Evolutionary conservation across 2,888 invertebrate genomes (phyloP).

Genomic region (Pandemis cinnamomeana): DNA sequence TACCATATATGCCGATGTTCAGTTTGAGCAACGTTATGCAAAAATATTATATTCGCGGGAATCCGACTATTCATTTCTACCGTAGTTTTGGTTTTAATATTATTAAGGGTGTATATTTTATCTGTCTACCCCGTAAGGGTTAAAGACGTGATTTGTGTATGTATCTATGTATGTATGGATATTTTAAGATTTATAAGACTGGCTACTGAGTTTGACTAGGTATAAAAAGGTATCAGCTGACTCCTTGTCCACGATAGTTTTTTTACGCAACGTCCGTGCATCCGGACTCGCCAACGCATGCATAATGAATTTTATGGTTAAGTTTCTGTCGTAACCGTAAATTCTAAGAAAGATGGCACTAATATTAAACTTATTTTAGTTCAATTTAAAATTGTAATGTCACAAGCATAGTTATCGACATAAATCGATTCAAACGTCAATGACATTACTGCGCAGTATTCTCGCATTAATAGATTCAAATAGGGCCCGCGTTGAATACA

Average conservation of each 20-base stretch:
- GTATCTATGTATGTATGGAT: background rate
- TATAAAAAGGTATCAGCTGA: conserved; percentile 41
- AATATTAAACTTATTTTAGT: background rate
- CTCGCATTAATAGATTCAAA: conserved; percentile 7
- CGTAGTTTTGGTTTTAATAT: conserved; percentile 28
- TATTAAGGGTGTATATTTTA: conserved; percentile 17
- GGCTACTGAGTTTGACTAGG: background rate
- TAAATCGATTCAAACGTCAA: conserved; percentile 14
- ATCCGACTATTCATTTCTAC: conserved; percentile 34
- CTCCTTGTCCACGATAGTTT: conserved; percentile 60
- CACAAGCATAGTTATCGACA: background rate
- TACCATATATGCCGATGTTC: conserved; percentile 26
- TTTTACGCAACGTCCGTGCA: conserved; percentile 52
- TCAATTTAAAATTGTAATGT: background rate
- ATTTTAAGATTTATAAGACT: background rate
- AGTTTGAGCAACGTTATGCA: conserved; percentile 39
- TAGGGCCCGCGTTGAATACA: background rate
- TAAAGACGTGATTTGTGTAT: too few species aligned
- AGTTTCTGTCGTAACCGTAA: conserved; percentile 2
- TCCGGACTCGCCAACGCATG: conserved; percentile 62
- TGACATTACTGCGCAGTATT: conserved; percentile 18
- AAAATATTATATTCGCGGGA: conserved; percentile 36
- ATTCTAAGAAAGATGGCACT: background rate
- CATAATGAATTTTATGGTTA: conserved; percentile 59
- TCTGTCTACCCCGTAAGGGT: background rate